Base-by-base conservation (phyloP, 2,888 invertebrate genomes). In the Liposcelis brunnea region DNA sequence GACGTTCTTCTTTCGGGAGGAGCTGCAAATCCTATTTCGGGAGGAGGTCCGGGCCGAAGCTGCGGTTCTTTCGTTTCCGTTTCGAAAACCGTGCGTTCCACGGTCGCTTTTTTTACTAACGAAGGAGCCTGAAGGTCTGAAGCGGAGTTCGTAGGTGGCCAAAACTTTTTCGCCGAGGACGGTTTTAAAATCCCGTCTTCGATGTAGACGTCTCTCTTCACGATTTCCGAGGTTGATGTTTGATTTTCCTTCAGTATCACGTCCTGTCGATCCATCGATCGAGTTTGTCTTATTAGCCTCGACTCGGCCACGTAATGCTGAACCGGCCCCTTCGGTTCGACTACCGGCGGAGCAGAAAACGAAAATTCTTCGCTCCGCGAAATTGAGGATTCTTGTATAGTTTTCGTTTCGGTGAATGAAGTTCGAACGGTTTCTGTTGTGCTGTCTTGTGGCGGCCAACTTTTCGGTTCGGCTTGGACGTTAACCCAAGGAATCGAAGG, bases 31-130 rank as follows among this genome's bases (percentile, higher is more conserved):
- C 69, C 74, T 7, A 80, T 74, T 61, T 77, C 75, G 12, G 78
- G 77, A 2, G 77, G 75, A 10, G 76, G 67, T 3, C 77, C 79
- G 0, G 77, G 78, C 55, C 75, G 70, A n/a, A 78, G 49, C 52
- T 64, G 46, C 10, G 45, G 19, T 2, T n/a, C n/a, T n/a, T n/a
- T n/a, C n/a, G n/a, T n/a, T n/a, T n/a, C n/a, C n/a, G n/a, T n/a
- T n/a, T n/a, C n/a, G n/a, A n/a, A n/a, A n/a, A n/a, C n/a, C n/a
- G n/a, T n/a, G n/a, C n/a, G n/a, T n/a, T 49, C 46, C 14, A 47
- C 49, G 35, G 33, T 46, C 16, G 34, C 56, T 46, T 62, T 66
- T 47, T 61, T 68, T 0, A 70, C 69, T 36, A 71, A 54, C 43
- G 61, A 60, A 0, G 69, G 70, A 2, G 71, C 68, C 52, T 66